Evolutionary conservation across 2,888 invertebrate species (phyloP).

Genomic region (Agrochola lota): DNA sequence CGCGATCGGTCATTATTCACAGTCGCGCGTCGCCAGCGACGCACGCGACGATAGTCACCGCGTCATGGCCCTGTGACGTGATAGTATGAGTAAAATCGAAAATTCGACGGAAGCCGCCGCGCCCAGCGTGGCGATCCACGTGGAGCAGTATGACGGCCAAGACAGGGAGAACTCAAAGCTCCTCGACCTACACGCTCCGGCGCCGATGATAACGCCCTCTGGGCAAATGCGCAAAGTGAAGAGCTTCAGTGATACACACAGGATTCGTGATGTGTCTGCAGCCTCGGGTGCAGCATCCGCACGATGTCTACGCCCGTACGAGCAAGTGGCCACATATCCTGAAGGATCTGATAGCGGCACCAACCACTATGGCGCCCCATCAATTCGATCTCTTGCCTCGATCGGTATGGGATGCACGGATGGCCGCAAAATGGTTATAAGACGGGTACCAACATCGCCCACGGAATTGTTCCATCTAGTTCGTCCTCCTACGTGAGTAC

Average conservation of each 20-base stretch:
- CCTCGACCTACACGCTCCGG: conserved; percentile 80
- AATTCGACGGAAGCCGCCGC: conserved; percentile 84
- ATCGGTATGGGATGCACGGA: conserved; percentile 97
- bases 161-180: conserved; percentile 85
- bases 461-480: conserved; percentile 96
- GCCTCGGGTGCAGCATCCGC: conserved; percentile 88
- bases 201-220: conserved; percentile 85
- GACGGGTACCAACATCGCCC: conserved; percentile 95
- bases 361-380: conserved; percentile 92
- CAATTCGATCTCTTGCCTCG: conserved; percentile 94
- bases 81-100: conserved; percentile 87
- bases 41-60: conserved; percentile 85
- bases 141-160: conserved; percentile 83
- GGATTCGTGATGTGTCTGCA: conserved; percentile 84
- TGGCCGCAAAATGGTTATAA: conserved; percentile 95
- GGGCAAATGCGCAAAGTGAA: conserved; percentile 89
- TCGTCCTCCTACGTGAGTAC: conserved; percentile 95
- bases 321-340: conserved; percentile 86
- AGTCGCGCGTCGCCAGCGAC: conserved; percentile 87
- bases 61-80: conserved; percentile 89
- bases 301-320: conserved; percentile 87
- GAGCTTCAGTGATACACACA: conserved; percentile 89
- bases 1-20: conserved; percentile 79
- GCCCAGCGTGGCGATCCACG: conserved; percentile 86
- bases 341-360: conserved; percentile 92